Conservation (phyloP, 2,113 vertebrate genomes). For the Pachypanchax playfairii region DNA sequence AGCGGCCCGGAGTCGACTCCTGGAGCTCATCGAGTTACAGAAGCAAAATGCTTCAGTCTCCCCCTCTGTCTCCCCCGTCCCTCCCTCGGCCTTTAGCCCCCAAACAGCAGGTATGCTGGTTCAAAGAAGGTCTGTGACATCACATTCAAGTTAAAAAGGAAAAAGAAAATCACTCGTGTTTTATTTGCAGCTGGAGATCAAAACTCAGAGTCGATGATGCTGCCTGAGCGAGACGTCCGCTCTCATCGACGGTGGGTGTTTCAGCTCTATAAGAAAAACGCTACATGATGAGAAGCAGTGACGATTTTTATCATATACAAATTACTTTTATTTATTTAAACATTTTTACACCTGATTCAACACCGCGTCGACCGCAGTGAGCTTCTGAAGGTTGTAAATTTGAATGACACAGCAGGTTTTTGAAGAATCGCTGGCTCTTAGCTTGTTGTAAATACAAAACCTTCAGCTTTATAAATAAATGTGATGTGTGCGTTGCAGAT, state of each 20-base stretch:
- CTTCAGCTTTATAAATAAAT: not conserved
- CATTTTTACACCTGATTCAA: no score
- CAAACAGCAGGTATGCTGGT: conserved; percentile 50
- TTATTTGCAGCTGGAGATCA: conserved; percentile 67
- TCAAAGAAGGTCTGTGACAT: not conserved
- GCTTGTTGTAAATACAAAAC: not conserved
- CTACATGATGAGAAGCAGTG: not conserved
- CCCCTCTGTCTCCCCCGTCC: conserved; percentile 73
- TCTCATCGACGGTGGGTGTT: conserved; percentile 74
- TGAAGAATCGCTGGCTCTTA: not conserved
- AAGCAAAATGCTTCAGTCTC: conserved; percentile 73
- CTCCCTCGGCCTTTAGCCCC: conserved; percentile 58
- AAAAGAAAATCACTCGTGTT: not conserved
- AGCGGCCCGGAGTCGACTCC: conserved; percentile 84
- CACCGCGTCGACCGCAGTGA: no score
- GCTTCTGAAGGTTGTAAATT: no score
- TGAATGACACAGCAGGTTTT: not conserved
- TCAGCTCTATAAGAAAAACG: not conserved
- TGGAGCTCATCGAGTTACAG: conserved; percentile 91
- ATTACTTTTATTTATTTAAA: no score
- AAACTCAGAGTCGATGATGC: conserved; percentile 64
- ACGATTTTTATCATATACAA: no score
- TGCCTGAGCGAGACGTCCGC: conserved; percentile 63
- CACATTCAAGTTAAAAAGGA: not conserved
- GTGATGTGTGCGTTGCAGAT: conserved; percentile 47